Evolutionary conservation across 2,888 invertebrate genomes (phyloP).

Genomic region (Tetanocera ferruginea): DNA sequence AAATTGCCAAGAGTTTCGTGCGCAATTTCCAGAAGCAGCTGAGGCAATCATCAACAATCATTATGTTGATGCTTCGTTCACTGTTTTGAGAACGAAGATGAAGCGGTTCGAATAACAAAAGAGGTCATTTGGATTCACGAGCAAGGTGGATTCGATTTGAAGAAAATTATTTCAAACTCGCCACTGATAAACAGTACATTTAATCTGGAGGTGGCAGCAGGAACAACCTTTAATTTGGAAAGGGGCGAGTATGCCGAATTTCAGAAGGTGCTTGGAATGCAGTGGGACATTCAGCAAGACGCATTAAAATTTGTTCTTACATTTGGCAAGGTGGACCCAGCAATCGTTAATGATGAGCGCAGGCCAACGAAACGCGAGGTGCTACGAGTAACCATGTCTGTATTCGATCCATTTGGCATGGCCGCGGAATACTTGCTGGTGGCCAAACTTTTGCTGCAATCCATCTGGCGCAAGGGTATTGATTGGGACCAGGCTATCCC

Average conservation of each 20-base stretch:
- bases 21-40: not conserved
- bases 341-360: not conserved
- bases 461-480: not conserved
- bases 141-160: not conserved
- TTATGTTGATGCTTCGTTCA: not conserved
- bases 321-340: not conserved
- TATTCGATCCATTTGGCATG: not conserved
- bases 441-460: not conserved
- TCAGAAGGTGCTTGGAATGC: not conserved
- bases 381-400: not conserved
- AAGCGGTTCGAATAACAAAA: not conserved
- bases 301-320: not conserved
- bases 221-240: no score
- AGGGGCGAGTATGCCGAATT: no score
- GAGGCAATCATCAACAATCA: not conserved
- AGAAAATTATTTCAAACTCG: not conserved
- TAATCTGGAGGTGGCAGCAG: not conserved
- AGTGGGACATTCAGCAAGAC: not conserved
- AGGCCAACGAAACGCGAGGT: conserved; percentile 14
- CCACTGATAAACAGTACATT: not conserved
- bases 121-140: not conserved
- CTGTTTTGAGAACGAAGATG: not conserved
- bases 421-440: not conserved
- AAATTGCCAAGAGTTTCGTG: not conserved
- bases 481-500: conserved; percentile 27